phyloP scores from a whole-genome alignment of 2,797 vertebrate species.

The Pseudocheirus occidentalis region DNA sequence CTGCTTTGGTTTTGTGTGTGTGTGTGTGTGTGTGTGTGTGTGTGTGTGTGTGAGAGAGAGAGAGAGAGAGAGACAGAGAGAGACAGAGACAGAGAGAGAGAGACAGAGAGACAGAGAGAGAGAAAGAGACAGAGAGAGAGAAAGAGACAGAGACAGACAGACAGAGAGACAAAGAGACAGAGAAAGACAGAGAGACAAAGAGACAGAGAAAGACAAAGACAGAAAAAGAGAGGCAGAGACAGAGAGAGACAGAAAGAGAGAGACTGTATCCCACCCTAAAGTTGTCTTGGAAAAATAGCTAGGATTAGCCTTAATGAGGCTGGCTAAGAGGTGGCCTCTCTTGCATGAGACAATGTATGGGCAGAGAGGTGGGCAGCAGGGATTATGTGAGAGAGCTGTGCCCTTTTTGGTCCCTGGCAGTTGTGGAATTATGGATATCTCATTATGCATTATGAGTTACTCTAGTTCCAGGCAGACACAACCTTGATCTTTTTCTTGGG shows the following conservation, averaged over 20 bases:
- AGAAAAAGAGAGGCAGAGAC: too few relatives aligned
- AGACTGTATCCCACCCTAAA: neutral
- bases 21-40: neutral
- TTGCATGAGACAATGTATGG: too few relatives aligned
- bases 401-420: neutral
- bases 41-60: neutral
- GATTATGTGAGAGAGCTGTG: neutral
- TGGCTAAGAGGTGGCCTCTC: neutral
- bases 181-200: too few relatives aligned
- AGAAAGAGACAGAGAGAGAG: too few relatives aligned
- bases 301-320: neutral
- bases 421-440: neutral
- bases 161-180: too few relatives aligned
- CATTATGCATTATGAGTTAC: neutral
- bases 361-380: neutral
- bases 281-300: neutral
- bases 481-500: constrained; percentile 33
- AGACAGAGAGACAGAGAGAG: too few relatives aligned
- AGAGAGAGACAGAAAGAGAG: too few relatives aligned
- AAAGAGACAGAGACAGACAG: too few relatives aligned
- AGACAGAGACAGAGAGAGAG: too few relatives aligned
- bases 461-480: neutral
- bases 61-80: too few relatives aligned
- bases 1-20: neutral
- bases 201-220: too few relatives aligned